Conservation (phyloP, 2,797 vertebrate species). For the Etheostoma perlongum region DNA sequence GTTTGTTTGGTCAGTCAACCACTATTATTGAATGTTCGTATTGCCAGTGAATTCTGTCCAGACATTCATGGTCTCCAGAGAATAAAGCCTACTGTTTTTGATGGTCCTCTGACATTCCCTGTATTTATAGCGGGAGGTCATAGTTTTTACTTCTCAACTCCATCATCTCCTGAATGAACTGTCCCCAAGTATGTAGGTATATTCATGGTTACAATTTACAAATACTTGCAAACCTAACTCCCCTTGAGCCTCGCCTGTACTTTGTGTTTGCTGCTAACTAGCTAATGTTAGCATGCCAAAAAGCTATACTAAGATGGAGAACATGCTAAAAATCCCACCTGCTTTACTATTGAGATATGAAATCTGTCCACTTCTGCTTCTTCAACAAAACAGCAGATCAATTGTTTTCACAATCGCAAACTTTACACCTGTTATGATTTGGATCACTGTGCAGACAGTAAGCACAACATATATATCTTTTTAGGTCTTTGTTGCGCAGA, state of each 20-base stretch:
- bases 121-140: no score
- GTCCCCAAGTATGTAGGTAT: neutral
- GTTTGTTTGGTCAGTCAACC: neutral
- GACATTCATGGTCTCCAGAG: neutral
- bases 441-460: no score
- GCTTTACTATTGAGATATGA: neutral
- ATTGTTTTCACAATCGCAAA: no score
- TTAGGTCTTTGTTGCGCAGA: no score
- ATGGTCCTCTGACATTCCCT: neutral
- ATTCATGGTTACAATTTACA: neutral
- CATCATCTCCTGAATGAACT: no score
- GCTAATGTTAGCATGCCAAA: neutral
- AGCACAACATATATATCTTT: no score
- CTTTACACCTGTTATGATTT: no score
- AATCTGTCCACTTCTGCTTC: neutral
- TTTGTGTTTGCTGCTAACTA: slow-evolving; percentile 4
- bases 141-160: neutral
- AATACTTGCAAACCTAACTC: no score
- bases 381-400: neutral
- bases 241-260: neutral
- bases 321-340: neutral
- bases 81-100: neutral
- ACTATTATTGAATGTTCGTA: neutral
- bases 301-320: neutral
- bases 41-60: neutral